These are phyloP conservation scores for Oreohelix idahoensis DNA, from an alignment of 1,140 invertebrate genomes.

Conservation along the genomic window DNA sequence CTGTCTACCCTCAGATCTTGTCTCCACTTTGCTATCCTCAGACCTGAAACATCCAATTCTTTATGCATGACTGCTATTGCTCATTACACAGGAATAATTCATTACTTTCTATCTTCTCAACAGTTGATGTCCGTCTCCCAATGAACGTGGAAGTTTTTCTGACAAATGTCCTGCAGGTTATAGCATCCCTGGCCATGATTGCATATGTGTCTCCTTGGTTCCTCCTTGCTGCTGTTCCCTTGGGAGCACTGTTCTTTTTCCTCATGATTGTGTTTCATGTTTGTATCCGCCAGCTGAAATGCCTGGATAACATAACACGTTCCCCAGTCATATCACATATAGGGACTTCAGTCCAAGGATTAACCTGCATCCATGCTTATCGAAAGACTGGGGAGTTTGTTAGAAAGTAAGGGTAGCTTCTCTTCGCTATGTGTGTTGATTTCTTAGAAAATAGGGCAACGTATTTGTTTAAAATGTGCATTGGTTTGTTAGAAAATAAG, in stretches of 20 bases:
- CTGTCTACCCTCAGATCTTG: too few relatives aligned
- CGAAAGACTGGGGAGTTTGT: constrained; percentile 69
- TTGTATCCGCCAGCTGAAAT: constrained; percentile 78
- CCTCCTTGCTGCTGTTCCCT: constrained; percentile 75
- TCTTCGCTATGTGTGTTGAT: too few relatives aligned
- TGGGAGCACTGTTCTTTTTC: constrained; percentile 76
- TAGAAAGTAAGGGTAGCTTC: constrained; percentile 68
- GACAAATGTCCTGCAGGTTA: constrained; percentile 76
- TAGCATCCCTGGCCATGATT: constrained; percentile 73
- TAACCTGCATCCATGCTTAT: constrained; percentile 80
- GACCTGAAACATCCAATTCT: too few relatives aligned
- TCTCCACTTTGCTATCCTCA: too few relatives aligned
- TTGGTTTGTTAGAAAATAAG: too few relatives aligned
- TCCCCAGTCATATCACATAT: constrained; percentile 81
- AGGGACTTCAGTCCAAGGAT: constrained; percentile 78
- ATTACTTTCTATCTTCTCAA: background rate
- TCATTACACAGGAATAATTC: too few relatives aligned
- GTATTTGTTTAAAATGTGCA: too few relatives aligned
- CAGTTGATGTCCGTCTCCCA: constrained; percentile 80
- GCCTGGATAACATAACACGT: constrained; percentile 78
- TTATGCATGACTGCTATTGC: too few relatives aligned
- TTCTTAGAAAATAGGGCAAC: too few relatives aligned
- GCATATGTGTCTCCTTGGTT: constrained; percentile 79
- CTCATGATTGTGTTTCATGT: constrained; percentile 74
- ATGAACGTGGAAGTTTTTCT: constrained; percentile 78